A percentile compares a stretch with the other conserved stretches of the same genome.
phyloP scores from a whole-genome alignment of 1,140 invertebrate species.

The Dryas iulia region DNA sequence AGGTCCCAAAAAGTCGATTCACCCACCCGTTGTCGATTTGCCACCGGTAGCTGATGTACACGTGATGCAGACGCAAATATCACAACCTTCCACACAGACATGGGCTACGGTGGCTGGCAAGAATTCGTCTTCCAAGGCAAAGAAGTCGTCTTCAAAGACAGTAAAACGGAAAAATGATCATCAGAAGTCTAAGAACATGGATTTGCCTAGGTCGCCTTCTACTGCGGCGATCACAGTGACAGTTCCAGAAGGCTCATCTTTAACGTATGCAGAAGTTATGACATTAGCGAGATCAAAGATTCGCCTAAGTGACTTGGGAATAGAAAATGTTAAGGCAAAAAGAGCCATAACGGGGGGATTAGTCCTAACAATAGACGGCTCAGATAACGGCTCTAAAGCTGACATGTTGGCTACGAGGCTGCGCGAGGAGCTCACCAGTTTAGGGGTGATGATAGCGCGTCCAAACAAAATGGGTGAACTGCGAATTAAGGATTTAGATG shows the following conservation, averaged over 20 bases:
- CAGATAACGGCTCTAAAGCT: conserved; percentile 12
- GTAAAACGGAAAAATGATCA: too few species aligned
- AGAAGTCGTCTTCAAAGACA: neutral
- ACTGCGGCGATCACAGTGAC: neutral
- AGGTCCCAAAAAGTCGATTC: neutral
- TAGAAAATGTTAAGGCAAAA: conserved; percentile 10
- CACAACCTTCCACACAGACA: neutral
- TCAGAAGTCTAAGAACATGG: too few species aligned
- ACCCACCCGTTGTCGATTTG: neutral
- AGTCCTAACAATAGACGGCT: conserved; percentile 8
- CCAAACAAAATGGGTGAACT: conserved; percentile 23
- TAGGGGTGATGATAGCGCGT: conserved; percentile 12
- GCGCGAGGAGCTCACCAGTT: conserved; percentile 3
- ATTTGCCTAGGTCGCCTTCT: neutral
- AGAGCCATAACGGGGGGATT: conserved; percentile 18
- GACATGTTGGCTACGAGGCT: conserved; percentile 6
- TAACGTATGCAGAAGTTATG: conserved; percentile 28
- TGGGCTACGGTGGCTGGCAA: too few species aligned
- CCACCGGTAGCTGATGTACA: neutral
- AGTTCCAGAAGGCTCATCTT: neutral
- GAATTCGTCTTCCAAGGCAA: neutral
- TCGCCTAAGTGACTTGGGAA: conserved; percentile 17
- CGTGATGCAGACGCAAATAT: too few species aligned
- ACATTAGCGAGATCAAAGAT: conserved; percentile 1
- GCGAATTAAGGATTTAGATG: conserved; percentile 21